Evolutionary conservation across 2,797 vertebrate genomes (phyloP), one percentile per base, ranked within the genome.

Genomic region (Tauraco hartlaubi): DNA sequence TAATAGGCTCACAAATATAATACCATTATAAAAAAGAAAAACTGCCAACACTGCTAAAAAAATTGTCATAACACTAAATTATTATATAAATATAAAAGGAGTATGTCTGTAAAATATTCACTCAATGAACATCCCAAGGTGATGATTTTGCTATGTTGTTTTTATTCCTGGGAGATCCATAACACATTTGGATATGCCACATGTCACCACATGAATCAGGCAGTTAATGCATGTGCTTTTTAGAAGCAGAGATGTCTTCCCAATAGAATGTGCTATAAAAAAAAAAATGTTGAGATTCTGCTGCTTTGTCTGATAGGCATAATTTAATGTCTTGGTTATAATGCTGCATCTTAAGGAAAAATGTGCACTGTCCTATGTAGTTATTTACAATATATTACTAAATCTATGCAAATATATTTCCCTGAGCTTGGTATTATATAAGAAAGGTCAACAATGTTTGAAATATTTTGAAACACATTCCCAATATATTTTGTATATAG

Each of bases 51-150:
- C 97, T 74, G 98, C 98, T 98, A 98, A 98, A 98, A 98, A 98
- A 98, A 98, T 98, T 98, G 98, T 98, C 98, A 98, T 98, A 98
- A 98, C 98, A 98, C 98, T 98, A 98, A 98, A 98, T 98, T 98
- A 98, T 98, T 98, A 98, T 98, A 98, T 98, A 98, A 98, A 98
- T 98, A 98, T 98, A 98, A 98, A 98, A 98, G 97, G 98, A 98
- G 98, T 98, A 97, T 98, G 98, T 98, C 98, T 98, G 98, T 98
- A 98, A 98, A 98, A 98, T 98, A 98, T 98, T 98, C 98, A 98
- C 98, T 98, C 98, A 98, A 97, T 98, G 98, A 98, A 97, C 97
- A 98, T 98, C 98, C 98, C 98, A 98, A 98, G 98, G 98, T 98
- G 98, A 98, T 98, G 98, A 98, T 98, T 98, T 98, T 91, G 97